Conservation (phyloP, 2,113 vertebrate species). For the Eleginops maclovinus region DNA sequence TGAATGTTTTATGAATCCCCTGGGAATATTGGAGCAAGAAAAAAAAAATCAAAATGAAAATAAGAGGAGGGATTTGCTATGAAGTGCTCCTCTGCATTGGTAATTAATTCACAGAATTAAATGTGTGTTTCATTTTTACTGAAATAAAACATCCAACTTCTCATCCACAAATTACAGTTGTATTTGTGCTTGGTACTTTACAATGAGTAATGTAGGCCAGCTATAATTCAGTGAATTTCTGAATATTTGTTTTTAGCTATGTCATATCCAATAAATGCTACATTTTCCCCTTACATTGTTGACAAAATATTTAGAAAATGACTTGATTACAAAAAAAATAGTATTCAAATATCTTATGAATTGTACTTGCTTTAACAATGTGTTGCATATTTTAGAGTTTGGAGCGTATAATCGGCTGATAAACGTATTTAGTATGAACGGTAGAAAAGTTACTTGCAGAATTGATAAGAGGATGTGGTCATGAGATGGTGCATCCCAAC, state of each 20-base stretch:
- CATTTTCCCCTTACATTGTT: neutral
- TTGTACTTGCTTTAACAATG: neutral
- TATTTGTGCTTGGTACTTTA: neutral
- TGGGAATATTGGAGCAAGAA: constrained; percentile 75
- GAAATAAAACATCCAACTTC: neutral
- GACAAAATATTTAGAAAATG: neutral
- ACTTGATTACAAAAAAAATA: neutral
- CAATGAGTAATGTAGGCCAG: no score
- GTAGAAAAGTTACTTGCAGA: neutral
- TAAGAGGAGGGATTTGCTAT: neutral
- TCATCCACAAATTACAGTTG: neutral
- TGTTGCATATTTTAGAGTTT: neutral
- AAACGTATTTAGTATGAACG: neutral
- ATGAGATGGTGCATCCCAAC: no score
- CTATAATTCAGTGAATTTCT: no score
- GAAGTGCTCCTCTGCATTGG: neutral
- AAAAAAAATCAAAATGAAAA: constrained; percentile 24
- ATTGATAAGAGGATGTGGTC: neutral
- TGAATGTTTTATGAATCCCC: constrained; percentile 82
- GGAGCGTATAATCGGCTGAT: neutral
- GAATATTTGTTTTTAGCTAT: neutral
- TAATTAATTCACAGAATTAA: neutral
- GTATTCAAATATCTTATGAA: neutral
- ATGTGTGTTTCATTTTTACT: neutral
- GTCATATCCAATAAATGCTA: no score